Evolutionary conservation across 2,888 invertebrate species (phyloP).

Genomic region (Sesamia inferens): DNA sequence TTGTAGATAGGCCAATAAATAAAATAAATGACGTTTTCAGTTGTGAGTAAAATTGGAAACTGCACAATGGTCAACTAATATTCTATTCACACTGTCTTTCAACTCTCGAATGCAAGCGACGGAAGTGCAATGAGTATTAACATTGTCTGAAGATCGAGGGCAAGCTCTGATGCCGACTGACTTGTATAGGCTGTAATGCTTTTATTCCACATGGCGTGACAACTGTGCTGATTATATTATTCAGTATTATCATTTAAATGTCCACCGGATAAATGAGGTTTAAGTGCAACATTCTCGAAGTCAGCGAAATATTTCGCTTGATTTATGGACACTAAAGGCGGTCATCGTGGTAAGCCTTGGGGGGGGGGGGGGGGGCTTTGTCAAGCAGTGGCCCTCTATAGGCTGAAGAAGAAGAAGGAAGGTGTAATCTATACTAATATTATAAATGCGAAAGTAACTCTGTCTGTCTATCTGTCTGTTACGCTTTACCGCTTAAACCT

Average conservation of each 20-base stretch:
- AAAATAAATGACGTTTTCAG: neutral
- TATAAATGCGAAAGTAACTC: too few relatives aligned
- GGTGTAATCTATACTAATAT: too few relatives aligned
- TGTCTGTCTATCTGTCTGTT: too few relatives aligned
- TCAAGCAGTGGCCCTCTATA: too few relatives aligned
- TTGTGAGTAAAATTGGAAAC: conserved; percentile 6
- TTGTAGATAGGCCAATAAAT: too few relatives aligned
- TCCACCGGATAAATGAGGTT: conserved; percentile 39
- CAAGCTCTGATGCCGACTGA: conserved; percentile 28
- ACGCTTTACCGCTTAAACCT: too few relatives aligned
- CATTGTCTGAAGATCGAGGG: conserved; percentile 43
- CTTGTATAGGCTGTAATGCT: conserved; percentile 42
- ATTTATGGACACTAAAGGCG: conserved; percentile 37
- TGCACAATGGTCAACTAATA: neutral
- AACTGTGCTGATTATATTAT: conserved; percentile 54
- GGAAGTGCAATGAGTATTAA: conserved; percentile 33
- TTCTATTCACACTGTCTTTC: conserved; percentile 27
- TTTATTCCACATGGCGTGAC: conserved; percentile 40
- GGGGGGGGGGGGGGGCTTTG: too few relatives aligned
- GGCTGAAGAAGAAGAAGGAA: too few relatives aligned
- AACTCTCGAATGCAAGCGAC: conserved; percentile 18
- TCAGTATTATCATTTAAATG: conserved; percentile 57
- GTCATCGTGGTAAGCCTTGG: too few relatives aligned
- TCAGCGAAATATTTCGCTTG: conserved; percentile 34
- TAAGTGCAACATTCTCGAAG: conserved; percentile 46